Evolutionary conservation across 2,888 invertebrate genomes (phyloP).

Genomic region (Deilephila porcellus): DNA sequence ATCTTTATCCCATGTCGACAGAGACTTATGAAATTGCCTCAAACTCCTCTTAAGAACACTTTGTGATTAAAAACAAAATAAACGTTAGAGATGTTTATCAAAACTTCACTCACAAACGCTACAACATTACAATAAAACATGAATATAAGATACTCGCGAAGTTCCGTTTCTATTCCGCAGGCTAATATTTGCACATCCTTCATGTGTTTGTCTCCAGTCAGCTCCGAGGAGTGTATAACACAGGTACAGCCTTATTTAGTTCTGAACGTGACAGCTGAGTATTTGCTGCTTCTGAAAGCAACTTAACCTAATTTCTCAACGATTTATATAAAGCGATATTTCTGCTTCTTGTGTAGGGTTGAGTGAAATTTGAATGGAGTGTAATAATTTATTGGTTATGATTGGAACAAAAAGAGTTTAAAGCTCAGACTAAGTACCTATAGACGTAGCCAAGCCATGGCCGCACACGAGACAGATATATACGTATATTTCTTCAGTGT

Average conservation of each 20-base stretch:
- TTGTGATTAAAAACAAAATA: neutral
- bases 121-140: neutral
- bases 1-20: too few relatives aligned
- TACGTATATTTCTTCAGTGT: too few relatives aligned
- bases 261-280: constrained; percentile 11
- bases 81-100: neutral
- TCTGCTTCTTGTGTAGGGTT: neutral
- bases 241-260: constrained; percentile 1
- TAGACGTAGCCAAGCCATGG: too few relatives aligned
- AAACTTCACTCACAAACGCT: neutral
- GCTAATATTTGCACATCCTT: constrained; percentile 12
- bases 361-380: too few relatives aligned
- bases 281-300: constrained; percentile 3
- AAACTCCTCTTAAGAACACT: neutral
- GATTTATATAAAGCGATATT: neutral
- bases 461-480: too few relatives aligned
- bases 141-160: neutral
- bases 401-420: too few relatives aligned
- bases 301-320: constrained; percentile 1
- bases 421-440: too few relatives aligned
- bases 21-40: too few relatives aligned
- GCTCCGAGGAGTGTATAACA: neutral
- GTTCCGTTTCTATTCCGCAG: constrained; percentile 12
- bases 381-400: too few relatives aligned
- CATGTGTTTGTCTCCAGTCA: constrained; percentile 11